These are phyloP conservation scores for Drosophila yooni DNA, from an alignment of 2,888 invertebrate genomes.

Conservation along the genomic window DNA sequence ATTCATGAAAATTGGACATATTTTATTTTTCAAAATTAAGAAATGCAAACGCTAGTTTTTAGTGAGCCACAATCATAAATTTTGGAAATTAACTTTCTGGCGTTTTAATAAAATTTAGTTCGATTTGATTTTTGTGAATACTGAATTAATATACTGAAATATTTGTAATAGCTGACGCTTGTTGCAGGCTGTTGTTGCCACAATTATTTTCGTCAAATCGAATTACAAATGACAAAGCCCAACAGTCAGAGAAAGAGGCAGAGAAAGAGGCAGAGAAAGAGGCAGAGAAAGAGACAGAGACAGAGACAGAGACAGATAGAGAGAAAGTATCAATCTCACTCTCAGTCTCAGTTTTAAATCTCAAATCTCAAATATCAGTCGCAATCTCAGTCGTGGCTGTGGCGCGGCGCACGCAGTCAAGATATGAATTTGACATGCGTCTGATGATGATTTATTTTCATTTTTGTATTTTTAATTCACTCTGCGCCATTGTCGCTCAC, in stretches of 20 bases:
- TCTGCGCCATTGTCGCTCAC: constrained; percentile 74
- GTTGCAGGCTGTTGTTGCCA: neutral
- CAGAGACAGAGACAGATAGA: neutral
- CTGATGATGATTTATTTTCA: constrained; percentile 77
- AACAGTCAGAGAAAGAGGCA: neutral
- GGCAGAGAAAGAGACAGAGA: neutral
- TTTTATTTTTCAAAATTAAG: neutral
- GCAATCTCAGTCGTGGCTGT: constrained; percentile 9
- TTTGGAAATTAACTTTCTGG: neutral
- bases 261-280: neutral
- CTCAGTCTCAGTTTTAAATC: constrained; percentile 19
- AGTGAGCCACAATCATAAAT: neutral
- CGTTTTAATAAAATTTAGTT: neutral
- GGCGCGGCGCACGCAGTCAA: constrained; percentile 62
- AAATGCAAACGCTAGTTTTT: neutral
- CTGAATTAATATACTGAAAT: neutral
- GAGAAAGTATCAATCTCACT: constrained; percentile 1
- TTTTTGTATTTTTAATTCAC: constrained; percentile 76
- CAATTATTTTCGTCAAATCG: neutral
- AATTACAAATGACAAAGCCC: neutral
- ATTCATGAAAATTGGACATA: neutral
- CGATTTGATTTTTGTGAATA: neutral
- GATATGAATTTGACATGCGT: constrained; percentile 77
- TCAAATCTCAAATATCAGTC: constrained; percentile 34
- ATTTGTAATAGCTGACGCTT: neutral